These are phyloP conservation scores for Carassius gibelio DNA, from an alignment of 2,113 vertebrate genomes.

Conservation along the genomic window DNA sequence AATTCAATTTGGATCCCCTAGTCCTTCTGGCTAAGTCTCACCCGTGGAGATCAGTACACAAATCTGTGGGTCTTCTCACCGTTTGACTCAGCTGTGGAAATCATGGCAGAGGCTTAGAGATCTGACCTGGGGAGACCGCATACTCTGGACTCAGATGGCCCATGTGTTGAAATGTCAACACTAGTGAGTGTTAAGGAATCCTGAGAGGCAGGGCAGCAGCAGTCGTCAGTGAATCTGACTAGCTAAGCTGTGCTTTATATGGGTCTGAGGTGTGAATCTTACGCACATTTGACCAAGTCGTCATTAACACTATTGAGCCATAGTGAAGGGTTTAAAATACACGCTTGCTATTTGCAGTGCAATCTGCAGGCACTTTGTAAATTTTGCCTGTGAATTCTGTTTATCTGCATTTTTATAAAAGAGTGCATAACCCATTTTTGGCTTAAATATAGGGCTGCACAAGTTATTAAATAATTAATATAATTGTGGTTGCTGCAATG, in stretches of 20 bases:
- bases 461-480: no score
- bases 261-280: conserved; percentile 55
- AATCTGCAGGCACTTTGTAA: neutral
- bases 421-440: no score
- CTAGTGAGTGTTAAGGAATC: conserved; percentile 33
- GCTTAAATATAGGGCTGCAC: no score
- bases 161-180: conserved; percentile 51
- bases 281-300: conserved; percentile 42
- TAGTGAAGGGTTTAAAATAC: conserved; percentile 42
- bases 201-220: neutral
- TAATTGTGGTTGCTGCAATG: no score
- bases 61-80: conserved; percentile 25
- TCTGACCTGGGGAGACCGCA: conserved; percentile 27
- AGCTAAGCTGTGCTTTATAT: conserved; percentile 51
- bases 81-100: conserved; percentile 36
- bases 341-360: neutral
- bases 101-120: neutral
- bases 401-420: no score
- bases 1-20: conserved; percentile 18
- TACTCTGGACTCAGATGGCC: conserved; percentile 31
- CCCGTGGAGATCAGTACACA: conserved; percentile 40
- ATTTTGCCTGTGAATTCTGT: neutral
- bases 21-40: conserved; percentile 32
- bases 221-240: conserved; percentile 1
- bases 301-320: conserved; percentile 48